Conservation (phyloP, 2,888 invertebrate species). For the Magallana nippona region DNA sequence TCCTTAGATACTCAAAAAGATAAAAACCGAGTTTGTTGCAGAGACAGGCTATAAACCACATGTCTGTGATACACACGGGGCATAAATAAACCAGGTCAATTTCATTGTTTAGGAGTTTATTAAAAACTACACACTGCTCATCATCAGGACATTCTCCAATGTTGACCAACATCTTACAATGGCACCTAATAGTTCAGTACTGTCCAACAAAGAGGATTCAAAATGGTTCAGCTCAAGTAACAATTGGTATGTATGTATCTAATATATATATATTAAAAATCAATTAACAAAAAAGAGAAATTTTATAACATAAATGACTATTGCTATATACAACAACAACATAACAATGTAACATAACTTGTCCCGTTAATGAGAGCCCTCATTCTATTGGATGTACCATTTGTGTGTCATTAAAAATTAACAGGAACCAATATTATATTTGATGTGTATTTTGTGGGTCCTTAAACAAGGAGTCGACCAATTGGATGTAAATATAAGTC, state of each 20-base stretch:
- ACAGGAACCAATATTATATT: too few relatives aligned
- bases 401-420: too few relatives aligned
- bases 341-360: too few relatives aligned
- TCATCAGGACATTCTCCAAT: not conserved
- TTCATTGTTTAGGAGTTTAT: conserved; percentile 16
- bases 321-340: conserved; percentile 9
- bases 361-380: too few relatives aligned
- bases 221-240: not conserved
- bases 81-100: not conserved
- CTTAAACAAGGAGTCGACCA: too few relatives aligned
- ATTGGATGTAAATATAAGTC: too few relatives aligned
- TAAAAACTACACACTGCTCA: not conserved
- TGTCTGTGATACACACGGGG: too few relatives aligned
- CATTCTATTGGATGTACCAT: too few relatives aligned
- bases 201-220: not conserved
- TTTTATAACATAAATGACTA: not conserved
- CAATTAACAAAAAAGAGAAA: not conserved
- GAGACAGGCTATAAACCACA: too few relatives aligned
- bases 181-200: conserved; percentile 1
- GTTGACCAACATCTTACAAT: not conserved
- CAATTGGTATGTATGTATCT: conserved; percentile 21
- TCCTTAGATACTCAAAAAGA: too few relatives aligned
- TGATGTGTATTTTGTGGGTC: too few relatives aligned
- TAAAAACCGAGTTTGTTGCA: too few relatives aligned
- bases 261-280: not conserved